phyloP scores from a whole-genome alignment of 2,113 vertebrate species.

The Amphiprion percula region DNA sequence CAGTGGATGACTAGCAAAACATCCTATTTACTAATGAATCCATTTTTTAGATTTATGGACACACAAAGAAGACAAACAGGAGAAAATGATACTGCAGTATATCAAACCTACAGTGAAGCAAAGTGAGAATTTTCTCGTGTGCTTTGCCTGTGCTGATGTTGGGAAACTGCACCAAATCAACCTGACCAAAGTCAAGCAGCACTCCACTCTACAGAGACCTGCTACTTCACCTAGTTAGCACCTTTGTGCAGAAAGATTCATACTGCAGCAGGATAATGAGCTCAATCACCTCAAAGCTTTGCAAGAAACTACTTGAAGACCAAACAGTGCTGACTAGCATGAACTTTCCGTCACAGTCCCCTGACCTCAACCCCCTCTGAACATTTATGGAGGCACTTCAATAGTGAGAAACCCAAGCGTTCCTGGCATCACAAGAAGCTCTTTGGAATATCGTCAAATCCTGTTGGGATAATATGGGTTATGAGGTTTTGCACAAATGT shows the following conservation, averaged over 20 bases:
- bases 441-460: too few species aligned
- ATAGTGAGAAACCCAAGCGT: background rate
- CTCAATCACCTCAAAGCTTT: background rate
- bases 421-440: background rate
- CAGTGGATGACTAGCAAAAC: slow-evolving; percentile 6
- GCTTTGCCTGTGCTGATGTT: too few species aligned
- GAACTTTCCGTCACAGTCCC: too few species aligned
- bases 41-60: background rate
- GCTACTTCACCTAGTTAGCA: background rate
- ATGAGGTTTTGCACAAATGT: background rate
- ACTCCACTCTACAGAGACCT: too few species aligned
- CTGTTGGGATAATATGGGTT: too few species aligned
- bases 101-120: too few species aligned
- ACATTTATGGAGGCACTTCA: background rate
- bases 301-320: slow-evolving; percentile 4
- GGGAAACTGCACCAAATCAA: too few species aligned
- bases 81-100: too few species aligned
- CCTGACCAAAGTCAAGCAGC: too few species aligned
- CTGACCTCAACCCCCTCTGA: too few species aligned
- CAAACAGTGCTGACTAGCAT: background rate
- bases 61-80: background rate
- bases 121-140: too few species aligned
- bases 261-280: background rate
- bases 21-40: background rate
- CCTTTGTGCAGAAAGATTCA: background rate